Evolutionary conservation across 2,888 invertebrate species (phyloP).

Genomic region (Frankliniella fusca): DNA sequence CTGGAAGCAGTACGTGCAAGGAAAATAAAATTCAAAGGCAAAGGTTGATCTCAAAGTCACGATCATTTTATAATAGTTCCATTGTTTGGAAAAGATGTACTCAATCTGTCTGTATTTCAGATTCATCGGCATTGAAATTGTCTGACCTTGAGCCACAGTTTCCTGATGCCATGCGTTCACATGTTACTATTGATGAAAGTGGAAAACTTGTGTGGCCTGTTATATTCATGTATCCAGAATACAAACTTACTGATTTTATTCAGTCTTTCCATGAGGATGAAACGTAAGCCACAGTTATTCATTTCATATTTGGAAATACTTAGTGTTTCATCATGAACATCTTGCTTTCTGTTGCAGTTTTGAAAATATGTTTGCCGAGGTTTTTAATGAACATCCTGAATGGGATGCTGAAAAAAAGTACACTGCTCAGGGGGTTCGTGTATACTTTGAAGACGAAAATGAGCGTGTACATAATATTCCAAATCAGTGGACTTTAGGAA

Average conservation of each 20-base stretch:
- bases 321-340: not conserved
- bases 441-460: constrained; percentile 70
- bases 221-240: constrained; percentile 83
- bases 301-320: constrained; percentile 23
- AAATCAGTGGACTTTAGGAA: constrained; percentile 54
- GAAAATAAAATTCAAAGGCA: constrained; percentile 45
- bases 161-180: constrained; percentile 59
- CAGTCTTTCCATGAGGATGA: constrained; percentile 72
- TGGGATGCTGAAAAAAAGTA: constrained; percentile 71
- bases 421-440: constrained; percentile 54
- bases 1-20: constrained; percentile 49
- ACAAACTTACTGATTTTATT: constrained; percentile 79
- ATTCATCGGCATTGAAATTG: constrained; percentile 46
- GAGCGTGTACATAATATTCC: constrained; percentile 59
- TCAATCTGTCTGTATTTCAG: not conserved
- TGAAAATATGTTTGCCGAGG: constrained; percentile 52
- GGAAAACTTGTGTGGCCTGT: constrained; percentile 77
- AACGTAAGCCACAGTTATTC: constrained; percentile 48
- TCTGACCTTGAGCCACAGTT: constrained; percentile 60
- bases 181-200: constrained; percentile 60
- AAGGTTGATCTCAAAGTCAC: constrained; percentile 48
- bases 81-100: constrained; percentile 26
- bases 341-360: constrained; percentile 48
- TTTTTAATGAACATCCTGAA: constrained; percentile 64
- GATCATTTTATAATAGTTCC: constrained; percentile 36